A percentile compares a stretch with the other conserved stretches of the same genome.
Conservation (phyloP, 2,888 invertebrate species). For the Bombylius major region DNA sequence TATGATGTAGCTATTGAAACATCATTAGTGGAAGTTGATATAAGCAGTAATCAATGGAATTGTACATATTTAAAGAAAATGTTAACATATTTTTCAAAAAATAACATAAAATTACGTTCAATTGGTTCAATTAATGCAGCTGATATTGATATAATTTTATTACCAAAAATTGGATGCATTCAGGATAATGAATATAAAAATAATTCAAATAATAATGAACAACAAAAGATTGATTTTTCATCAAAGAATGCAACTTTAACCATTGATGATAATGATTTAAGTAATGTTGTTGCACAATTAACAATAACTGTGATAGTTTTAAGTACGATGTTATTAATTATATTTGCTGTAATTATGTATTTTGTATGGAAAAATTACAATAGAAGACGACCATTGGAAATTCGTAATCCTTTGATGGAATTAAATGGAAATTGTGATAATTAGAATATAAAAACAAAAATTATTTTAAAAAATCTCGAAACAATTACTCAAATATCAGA, state of each 20-base stretch:
- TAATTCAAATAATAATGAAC: background rate
- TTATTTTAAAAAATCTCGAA: too few relatives aligned
- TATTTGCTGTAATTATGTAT: background rate
- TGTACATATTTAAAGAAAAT: background rate
- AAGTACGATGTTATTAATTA: background rate
- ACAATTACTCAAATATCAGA: too few relatives aligned
- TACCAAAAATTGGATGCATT: too few relatives aligned
- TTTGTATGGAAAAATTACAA: background rate
- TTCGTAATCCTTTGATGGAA: background rate
- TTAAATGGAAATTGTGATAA: background rate
- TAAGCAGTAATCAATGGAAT: background rate
- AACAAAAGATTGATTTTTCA: too few relatives aligned
- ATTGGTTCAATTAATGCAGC: background rate
- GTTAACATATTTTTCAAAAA: background rate
- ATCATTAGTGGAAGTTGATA: background rate
- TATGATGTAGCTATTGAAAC: too few relatives aligned
- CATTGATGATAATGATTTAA: too few relatives aligned
- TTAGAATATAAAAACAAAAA: background rate
- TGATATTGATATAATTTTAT: too few relatives aligned
- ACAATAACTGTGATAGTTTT: background rate
- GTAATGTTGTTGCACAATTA: background rate
- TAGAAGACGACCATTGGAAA: too few relatives aligned
- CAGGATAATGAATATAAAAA: background rate
- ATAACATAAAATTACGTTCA: background rate
- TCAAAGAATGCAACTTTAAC: background rate